phyloP scores from a whole-genome alignment of 2,113 vertebrate species.

The Cacatua alba region DNA sequence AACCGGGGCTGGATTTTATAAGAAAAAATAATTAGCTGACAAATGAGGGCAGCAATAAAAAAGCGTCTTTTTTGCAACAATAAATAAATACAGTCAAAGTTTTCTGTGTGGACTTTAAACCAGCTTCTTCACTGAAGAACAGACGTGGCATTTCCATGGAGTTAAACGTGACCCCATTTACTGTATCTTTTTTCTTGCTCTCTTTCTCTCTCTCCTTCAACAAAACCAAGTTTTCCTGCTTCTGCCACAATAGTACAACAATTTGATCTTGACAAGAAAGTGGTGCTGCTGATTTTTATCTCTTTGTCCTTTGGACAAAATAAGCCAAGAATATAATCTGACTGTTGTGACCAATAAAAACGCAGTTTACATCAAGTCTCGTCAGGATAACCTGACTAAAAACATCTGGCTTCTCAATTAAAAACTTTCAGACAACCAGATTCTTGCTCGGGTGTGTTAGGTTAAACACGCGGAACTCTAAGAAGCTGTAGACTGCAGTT shows the following conservation, averaged over 20 bases:
- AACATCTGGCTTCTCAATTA: constrained; percentile 81
- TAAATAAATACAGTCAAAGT: constrained; percentile 88
- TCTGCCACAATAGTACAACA: constrained; percentile 83
- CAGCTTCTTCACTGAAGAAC: constrained; percentile 91
- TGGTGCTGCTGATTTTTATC: constrained; percentile 80
- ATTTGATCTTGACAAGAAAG: constrained; percentile 83
- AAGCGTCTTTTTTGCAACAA: constrained; percentile 89
- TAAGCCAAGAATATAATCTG: constrained; percentile 80
- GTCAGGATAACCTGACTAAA: constrained; percentile 82
- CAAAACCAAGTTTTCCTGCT: constrained; percentile 79
- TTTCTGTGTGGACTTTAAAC: constrained; percentile 85
- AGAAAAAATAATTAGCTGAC: constrained; percentile 89
- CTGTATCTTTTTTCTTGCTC: constrained; percentile 76
- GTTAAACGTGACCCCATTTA: constrained; percentile 80
- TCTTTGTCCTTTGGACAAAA: constrained; percentile 87
- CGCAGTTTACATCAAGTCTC: constrained; percentile 78
- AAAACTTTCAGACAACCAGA: constrained; percentile 86
- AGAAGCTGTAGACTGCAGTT: constrained; percentile 94
- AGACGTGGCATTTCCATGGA: constrained; percentile 85
- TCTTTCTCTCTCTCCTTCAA: constrained; percentile 74
- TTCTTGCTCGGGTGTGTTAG: constrained; percentile 79
- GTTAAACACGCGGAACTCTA: constrained; percentile 86
- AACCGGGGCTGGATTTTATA: constrained; percentile 80
- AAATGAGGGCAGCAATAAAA: constrained; percentile 88
- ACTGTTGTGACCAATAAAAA: constrained; percentile 81